Percentiles rank a stretch among this genome's conserved stretches.
Conservation (phyloP, 2,888 invertebrate genomes). For the Biston betularia region DNA sequence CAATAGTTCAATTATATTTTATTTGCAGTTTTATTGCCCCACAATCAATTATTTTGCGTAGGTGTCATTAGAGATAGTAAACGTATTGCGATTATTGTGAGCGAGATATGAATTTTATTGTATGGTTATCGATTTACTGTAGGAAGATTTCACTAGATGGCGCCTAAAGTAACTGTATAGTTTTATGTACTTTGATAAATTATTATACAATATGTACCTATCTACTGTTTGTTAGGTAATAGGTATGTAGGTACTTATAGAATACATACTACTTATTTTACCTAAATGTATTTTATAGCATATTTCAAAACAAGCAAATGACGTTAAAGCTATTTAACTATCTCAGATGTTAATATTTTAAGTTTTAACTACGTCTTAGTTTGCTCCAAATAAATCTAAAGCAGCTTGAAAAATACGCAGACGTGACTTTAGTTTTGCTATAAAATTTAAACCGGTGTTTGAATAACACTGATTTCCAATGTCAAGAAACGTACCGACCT, state of each 20-base stretch:
- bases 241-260: no score
- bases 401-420: conserved; percentile 13
- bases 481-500: conserved; percentile 54
- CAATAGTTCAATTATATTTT: conserved; percentile 74
- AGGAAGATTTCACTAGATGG: neutral
- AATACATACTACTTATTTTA: no score
- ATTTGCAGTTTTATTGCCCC: conserved; percentile 60
- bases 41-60: conserved; percentile 53
- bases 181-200: neutral
- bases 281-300: no score
- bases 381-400: neutral
- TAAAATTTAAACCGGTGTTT: conserved; percentile 23
- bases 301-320: no score
- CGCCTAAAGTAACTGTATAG: neutral
- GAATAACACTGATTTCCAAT: conserved; percentile 36
- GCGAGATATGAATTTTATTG: conserved; percentile 12
- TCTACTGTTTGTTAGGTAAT: no score
- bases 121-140: conserved; percentile 14
- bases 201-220: no score
- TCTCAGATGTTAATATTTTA: neutral
- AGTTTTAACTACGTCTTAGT: neutral
- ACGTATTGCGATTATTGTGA: conserved; percentile 29
- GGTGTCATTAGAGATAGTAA: conserved; percentile 42
- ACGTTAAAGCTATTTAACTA: no score
- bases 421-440: conserved; percentile 29